Percentiles rank a stretch among this genome's conserved stretches.
These are phyloP conservation scores for Drosophila prostipennis DNA, from an alignment of 2,888 invertebrate genomes.

Conservation along the genomic window DNA sequence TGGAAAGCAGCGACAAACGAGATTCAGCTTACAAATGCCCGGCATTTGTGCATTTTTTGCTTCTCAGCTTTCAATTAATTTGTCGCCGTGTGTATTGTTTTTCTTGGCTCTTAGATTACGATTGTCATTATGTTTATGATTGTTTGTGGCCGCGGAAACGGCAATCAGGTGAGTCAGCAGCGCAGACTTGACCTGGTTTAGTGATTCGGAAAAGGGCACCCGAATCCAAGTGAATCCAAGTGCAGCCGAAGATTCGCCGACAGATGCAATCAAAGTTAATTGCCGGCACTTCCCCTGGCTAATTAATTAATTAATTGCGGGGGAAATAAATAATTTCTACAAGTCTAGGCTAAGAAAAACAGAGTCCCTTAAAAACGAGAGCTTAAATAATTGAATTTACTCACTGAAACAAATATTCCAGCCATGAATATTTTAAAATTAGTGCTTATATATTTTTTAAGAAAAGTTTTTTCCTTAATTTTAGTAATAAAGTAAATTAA, in stretches of 20 bases:
- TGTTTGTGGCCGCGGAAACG: slow-evolving; percentile 24
- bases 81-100: slow-evolving; percentile 50
- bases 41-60: slow-evolving; percentile 18
- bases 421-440: too few species aligned
- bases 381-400: too few species aligned
- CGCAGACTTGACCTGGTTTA: slow-evolving; percentile 58
- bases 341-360: not conserved
- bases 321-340: not conserved
- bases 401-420: too few species aligned
- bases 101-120: slow-evolving; percentile 34
- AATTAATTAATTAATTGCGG: slow-evolving; percentile 22
- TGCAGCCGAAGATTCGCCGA: slow-evolving; percentile 14
- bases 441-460: too few species aligned
- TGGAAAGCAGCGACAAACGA: slow-evolving; percentile 30
- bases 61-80: slow-evolving; percentile 61
- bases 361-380: too few species aligned
- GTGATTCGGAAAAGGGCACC: slow-evolving; percentile 48
- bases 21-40: slow-evolving; percentile 10
- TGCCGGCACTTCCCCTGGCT: slow-evolving; percentile 11
- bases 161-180: slow-evolving; percentile 44
- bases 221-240: slow-evolving; percentile 8
- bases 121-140: slow-evolving; percentile 16
- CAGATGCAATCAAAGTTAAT: slow-evolving; percentile 25
- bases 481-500: too few species aligned
- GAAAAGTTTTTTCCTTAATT: too few species aligned